Base-by-base conservation (phyloP, 2,113 vertebrate genomes). In the Dascyllus trimaculatus region DNA sequence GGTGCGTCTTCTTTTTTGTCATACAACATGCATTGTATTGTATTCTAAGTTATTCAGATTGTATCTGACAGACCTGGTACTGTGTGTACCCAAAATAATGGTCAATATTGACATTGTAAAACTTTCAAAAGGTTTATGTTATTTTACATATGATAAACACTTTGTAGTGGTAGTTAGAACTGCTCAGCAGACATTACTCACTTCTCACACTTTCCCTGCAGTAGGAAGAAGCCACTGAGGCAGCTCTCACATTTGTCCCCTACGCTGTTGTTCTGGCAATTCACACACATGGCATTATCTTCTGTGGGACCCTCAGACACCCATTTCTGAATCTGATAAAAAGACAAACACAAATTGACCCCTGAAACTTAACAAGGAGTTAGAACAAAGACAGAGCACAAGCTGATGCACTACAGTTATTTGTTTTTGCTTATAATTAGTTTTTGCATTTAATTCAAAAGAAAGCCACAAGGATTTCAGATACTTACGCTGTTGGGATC, bases 231-330 rank as follows among this genome's bases (percentile, higher is more conserved):
- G 54, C 97, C 97, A 0, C 95, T 94, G 5, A 97, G 94, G 72
- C 97, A 98, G 92, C 95, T 96, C 64, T 98, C 96, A 26, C 97
- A 98, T 64, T 95, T 96, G 87, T 97, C 96, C 7, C 97, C 97
- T 0, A 95, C 94, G 71, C 97, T 98, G 93, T 96, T 97, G 90
- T 98, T 98, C 89, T 96, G 96, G 82, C 97, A 98, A 80, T 90
- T 96, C 61, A 97, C 96, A 63, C 97, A 98, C 21, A 98, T 91
- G 0, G 96, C 96, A 2, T 90, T 94, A 0, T 97, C 96, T 75
- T 97, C 96, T 1, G 93, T 92, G 0, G 97, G 96, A 9, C 97
- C 97, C 81, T 98, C 96, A 0, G 90, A 75, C 70, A 96, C 94
- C 96, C 96, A 97, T 25, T 80, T 90, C 32, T 94, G 92, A 63